Base-by-base conservation (phyloP, 2,113 vertebrate genomes). In the Amphilophus citrinellus region DNA sequence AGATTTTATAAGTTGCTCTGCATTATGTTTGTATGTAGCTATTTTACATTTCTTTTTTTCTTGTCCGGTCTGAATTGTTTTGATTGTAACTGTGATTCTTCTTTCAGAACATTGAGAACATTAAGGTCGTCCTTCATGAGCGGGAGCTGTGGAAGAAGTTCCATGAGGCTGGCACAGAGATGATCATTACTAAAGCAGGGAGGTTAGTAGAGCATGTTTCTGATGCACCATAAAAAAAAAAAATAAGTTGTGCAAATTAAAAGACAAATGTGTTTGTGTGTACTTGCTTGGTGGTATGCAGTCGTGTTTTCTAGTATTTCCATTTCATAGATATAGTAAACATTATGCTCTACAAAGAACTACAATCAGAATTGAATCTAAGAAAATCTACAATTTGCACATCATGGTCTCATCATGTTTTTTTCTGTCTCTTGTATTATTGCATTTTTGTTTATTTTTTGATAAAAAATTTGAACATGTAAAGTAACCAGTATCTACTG, bases 111-210 rank as follows among this genome's bases (percentile, higher is more conserved):
- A 98, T 99, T 62, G 98, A 99, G 96, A 99, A 97, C 94, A 99
- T 99, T 91, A 99, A 99, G 94, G 98, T 99, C 66, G 95, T 97
- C 91, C 97, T 99, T 88, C 98, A 99, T 10, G 98, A 99, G 94
- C 96, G 98, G 85, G 98, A 99, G 59, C 96, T 99, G 85, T 99
- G 98, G 98, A 99, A 98, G 96, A 98, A 98, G 93, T 99, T 99
- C 87, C 98, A 99, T 63, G 98, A 99, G 89, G 97, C 97, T 3
- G 97, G 98, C 71, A 99, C 98, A 0, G 98, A 99, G 95, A 99
- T 99, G 98, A 99, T 99, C 94, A 99, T 99, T 89, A 99, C 98
- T 57, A 99, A 99, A 95, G 98, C 98, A 61, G 98, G 98, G 95
- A 98, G 98, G 98, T 98, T 78, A 96, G 97, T 96, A 27, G 35